Evolutionary conservation across 2,797 vertebrate genomes (phyloP).

Genomic region (Chelon auratus): DNA sequence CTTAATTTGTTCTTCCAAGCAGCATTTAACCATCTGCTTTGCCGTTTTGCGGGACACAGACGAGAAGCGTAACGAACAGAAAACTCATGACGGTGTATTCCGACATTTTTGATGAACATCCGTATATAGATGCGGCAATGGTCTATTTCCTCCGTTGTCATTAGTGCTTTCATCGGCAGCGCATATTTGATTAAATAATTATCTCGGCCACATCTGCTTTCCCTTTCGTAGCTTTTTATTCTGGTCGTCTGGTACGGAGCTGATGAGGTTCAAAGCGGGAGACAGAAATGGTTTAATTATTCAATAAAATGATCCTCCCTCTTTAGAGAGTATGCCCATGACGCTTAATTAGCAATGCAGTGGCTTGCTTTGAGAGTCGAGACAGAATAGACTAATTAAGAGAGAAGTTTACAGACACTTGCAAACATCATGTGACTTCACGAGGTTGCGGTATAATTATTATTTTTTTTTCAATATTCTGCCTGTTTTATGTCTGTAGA

Average conservation of each 20-base stretch:
- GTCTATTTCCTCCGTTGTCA: slow-evolving; percentile 44
- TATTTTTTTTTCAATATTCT: not conserved
- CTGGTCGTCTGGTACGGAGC: slow-evolving; percentile 37
- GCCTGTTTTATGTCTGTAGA: not conserved
- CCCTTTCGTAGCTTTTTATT: slow-evolving; percentile 53
- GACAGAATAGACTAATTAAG: slow-evolving; percentile 67
- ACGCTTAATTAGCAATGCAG: slow-evolving; percentile 79
- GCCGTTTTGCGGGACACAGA: slow-evolving; percentile 26
- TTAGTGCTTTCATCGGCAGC: slow-evolving; percentile 11
- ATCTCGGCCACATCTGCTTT: slow-evolving; percentile 52
- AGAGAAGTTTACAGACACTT: slow-evolving; percentile 38
- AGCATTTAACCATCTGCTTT: slow-evolving; percentile 37
- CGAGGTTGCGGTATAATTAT: slow-evolving; percentile 1
- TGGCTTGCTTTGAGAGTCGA: slow-evolving; percentile 53
- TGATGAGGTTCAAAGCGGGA: slow-evolving; percentile 72
- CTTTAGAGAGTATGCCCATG: slow-evolving; percentile 48
- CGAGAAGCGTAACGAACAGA: slow-evolving; percentile 32
- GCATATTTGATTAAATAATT: slow-evolving; percentile 78
- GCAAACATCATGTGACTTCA: slow-evolving; percentile 12
- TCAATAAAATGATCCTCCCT: slow-evolving; percentile 72
- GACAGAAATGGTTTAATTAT: slow-evolving; percentile 77
- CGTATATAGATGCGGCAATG: slow-evolving; percentile 47
- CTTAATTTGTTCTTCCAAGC: slow-evolving; percentile 29
- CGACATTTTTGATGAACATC: slow-evolving; percentile 38
- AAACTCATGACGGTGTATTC: slow-evolving; percentile 35